Base-by-base conservation (phyloP, 1,140 invertebrate genomes). In the Ruditapes philippinarum region DNA sequence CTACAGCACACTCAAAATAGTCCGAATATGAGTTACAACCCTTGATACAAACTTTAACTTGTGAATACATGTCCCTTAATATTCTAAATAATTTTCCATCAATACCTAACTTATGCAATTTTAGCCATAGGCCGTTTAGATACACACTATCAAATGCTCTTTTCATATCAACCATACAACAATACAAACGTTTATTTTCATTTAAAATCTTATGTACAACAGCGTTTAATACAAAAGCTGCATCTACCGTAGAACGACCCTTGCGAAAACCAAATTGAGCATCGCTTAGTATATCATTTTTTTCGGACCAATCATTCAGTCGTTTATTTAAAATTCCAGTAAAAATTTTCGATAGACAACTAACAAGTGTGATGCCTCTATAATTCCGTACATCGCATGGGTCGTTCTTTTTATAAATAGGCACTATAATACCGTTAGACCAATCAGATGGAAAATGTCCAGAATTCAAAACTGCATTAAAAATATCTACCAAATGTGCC, bases 141-240 rank as follows among this genome's bases (percentile, higher is more conserved):
- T 73, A 78, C 1, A 88, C 49, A 45, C 60, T 49, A 28, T 81
- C 86, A 42, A 81, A 81, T 11, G 76, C 76, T 42, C 28, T 68
- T 17, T 65, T 65, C 22, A 68, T 60, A 62, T 81, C 76, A 19
- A 88, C 28, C 31, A 73, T 40, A 11, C 45, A 60, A 36, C 33
- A 42, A 28, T 65, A 51, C 12, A 79, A 25, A 57, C 49, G 38
- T 49, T 51, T 49, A 4, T 88, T 80, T 28, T 54, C 33, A 54
- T 28, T 54, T 57, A 76, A 49, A 19, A 68, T 40, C 25, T 57
- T 79, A 14, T 28, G 51, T 22, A 84, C 49, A 42, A 91, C 12
- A n/a, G 42, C 38, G 76, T 91, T 74, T 45, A 91, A 54, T 62
- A 80, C 51, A 91, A 91, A 88, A 31, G 81, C 70, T 25, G 76